These are phyloP conservation scores for Sycophila sp. DNA, from an alignment of 1,140 invertebrate genomes.

Conservation along the genomic window DNA sequence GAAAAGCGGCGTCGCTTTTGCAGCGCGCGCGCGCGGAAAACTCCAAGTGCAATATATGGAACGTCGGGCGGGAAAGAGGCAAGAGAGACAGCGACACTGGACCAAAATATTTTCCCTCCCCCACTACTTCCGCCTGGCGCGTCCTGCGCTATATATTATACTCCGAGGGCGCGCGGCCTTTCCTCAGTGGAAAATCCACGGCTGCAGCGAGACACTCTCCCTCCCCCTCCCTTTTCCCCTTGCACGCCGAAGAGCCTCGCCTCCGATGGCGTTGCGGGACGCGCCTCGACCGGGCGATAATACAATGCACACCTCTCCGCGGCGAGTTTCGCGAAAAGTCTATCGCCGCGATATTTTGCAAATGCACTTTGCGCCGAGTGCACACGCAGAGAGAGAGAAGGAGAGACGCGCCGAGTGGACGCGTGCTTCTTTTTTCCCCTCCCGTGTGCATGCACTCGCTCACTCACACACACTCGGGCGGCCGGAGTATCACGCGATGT, in stretches of 20 bases:
- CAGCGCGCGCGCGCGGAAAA: neutral
- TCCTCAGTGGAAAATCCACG: slow-evolving; percentile 23
- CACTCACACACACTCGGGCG: neutral
- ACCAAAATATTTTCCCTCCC: slow-evolving; percentile 33
- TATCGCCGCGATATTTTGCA: too few species aligned
- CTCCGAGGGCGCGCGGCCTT: neutral
- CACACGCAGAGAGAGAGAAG: too few species aligned
- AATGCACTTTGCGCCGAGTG: neutral
- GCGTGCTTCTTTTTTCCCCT: too few species aligned
- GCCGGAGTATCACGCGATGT: too few species aligned
- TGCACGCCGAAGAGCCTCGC: too few species aligned
- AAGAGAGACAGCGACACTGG: neutral
- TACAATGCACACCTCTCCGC: too few species aligned
- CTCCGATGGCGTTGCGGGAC: too few species aligned
- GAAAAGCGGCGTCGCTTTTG: too few species aligned
- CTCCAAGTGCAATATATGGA: neutral
- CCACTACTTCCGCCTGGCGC: neutral
- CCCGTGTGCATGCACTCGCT: neutral
- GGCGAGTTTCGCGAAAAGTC: too few species aligned
- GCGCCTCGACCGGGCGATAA: too few species aligned
- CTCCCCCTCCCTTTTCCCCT: neutral
- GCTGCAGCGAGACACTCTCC: neutral
- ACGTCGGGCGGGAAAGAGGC: neutral
- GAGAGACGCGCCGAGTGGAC: too few species aligned
- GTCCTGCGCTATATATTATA: neutral